These are phyloP conservation scores for Allolobophora icterica DNA, from an alignment of 2,888 invertebrate species.

Conservation along the genomic window DNA sequence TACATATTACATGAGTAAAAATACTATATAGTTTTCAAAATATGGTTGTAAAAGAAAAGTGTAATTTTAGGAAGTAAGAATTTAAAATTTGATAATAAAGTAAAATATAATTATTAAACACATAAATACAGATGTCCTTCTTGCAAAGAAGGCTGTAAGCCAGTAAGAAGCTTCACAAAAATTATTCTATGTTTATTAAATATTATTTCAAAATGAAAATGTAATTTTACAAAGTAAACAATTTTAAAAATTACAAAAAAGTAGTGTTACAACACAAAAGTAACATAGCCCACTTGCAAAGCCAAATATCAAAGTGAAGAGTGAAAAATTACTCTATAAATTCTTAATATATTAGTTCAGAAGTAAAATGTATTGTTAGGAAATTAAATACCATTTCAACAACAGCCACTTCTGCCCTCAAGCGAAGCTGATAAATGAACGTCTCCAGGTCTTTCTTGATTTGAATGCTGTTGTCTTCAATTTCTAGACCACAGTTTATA, in stretches of 20 bases:
- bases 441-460: slow-evolving; percentile 99
- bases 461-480: slow-evolving; percentile 98
- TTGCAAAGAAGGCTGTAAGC: neutral
- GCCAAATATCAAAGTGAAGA: no score
- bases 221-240: neutral
- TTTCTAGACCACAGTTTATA: slow-evolving; percentile 68
- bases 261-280: neutral
- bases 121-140: no score
- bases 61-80: no score
- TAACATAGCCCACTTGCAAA: no score
- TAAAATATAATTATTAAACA: no score
- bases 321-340: no score
- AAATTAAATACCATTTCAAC: slow-evolving; percentile 88
- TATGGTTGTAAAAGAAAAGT: no score
- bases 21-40: no score
- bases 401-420: slow-evolving; percentile 94
- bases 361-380: neutral
- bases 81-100: no score
- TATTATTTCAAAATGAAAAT: neutral
- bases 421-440: slow-evolving; percentile 93
- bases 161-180: neutral
- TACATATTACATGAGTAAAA: no score
- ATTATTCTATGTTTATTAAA: neutral
- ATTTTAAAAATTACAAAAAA: neutral
- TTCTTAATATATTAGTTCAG: neutral